Conservation (phyloP, 23 tunicate genomes). For the Halocynthia roretzi region DNA sequence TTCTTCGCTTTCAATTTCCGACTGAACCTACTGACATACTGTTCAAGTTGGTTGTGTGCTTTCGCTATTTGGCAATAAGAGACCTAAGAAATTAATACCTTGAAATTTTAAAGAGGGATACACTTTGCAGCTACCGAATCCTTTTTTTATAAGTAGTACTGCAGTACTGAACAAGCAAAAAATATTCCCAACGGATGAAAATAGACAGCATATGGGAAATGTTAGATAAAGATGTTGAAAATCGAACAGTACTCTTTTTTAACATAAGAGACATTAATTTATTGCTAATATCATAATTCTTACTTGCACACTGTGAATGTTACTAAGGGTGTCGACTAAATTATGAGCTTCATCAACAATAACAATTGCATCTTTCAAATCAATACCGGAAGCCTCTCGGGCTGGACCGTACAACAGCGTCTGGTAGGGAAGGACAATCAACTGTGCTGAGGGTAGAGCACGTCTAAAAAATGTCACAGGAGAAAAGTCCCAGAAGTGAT, state of each 20-base stretch:
- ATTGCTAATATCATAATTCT: not conserved
- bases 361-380: conserved; percentile 61
- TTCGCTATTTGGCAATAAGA: conserved; percentile 27
- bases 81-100: conserved; percentile 21
- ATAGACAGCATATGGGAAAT: too few relatives aligned
- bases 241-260: too few relatives aligned
- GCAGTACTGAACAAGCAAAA: too few relatives aligned
- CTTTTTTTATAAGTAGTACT: too few relatives aligned
- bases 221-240: too few relatives aligned
- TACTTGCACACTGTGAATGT: conserved; percentile 72
- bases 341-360: conserved; percentile 98
- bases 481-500: too few relatives aligned
- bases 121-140: too few relatives aligned
- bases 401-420: conserved; percentile 59
- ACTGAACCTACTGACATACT: conserved; percentile 47
- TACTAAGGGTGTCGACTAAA: conserved; percentile 73
- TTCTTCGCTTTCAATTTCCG: conserved; percentile 72
- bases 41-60: conserved; percentile 43
- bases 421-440: conserved; percentile 88
- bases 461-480: conserved; percentile 20
- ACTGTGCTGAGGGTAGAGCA: conserved; percentile 52
- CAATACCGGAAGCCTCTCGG: conserved; percentile 65
- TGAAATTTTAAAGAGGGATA: too few relatives aligned
- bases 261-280: too few relatives aligned
- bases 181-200: too few relatives aligned